Evolutionary conservation across 2,888 invertebrate genomes (phyloP).

Genomic region (Alitta virens): DNA sequence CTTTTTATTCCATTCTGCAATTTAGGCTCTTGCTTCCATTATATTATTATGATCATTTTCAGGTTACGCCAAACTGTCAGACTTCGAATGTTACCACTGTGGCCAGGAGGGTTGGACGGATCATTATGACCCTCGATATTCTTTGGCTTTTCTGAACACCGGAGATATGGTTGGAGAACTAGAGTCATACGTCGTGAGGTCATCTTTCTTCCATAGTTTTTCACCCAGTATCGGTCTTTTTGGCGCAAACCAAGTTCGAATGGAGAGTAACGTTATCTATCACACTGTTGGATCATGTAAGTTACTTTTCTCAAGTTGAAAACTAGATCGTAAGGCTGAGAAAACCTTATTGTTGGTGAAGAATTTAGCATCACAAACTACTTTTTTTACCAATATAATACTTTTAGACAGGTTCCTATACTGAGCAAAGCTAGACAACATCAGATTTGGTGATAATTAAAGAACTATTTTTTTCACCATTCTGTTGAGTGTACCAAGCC

Average conservation of each 20-base stretch:
- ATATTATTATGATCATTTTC: background rate
- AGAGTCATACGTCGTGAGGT: constrained; percentile 29
- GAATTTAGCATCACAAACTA: too few relatives aligned
- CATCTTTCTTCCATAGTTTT: constrained; percentile 30
- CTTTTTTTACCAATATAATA: too few relatives aligned
- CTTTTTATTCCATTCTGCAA: too few relatives aligned
- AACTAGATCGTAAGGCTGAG: too few relatives aligned
- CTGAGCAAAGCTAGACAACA: too few relatives aligned
- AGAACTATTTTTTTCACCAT: too few relatives aligned
- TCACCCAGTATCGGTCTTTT: constrained; percentile 33
- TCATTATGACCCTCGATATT: constrained; percentile 29
- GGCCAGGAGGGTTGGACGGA: constrained; percentile 32
- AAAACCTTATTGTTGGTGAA: too few relatives aligned
- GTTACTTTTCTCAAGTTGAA: too few relatives aligned
- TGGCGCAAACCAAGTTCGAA: constrained; percentile 19
- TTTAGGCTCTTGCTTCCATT: background rate
- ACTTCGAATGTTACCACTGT: constrained; percentile 29
- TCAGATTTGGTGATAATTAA: too few relatives aligned
- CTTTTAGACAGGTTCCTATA: too few relatives aligned
- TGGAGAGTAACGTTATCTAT: constrained; percentile 30
- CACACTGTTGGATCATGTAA: constrained; percentile 32
- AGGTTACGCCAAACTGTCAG: constrained; percentile 30
- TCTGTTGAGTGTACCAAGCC: too few relatives aligned
- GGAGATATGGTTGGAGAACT: constrained; percentile 20
- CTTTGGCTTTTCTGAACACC: constrained; percentile 26